These are phyloP conservation scores for Oreortyx pictus DNA, from an alignment of 2,797 vertebrate species.

Conservation along the genomic window DNA sequence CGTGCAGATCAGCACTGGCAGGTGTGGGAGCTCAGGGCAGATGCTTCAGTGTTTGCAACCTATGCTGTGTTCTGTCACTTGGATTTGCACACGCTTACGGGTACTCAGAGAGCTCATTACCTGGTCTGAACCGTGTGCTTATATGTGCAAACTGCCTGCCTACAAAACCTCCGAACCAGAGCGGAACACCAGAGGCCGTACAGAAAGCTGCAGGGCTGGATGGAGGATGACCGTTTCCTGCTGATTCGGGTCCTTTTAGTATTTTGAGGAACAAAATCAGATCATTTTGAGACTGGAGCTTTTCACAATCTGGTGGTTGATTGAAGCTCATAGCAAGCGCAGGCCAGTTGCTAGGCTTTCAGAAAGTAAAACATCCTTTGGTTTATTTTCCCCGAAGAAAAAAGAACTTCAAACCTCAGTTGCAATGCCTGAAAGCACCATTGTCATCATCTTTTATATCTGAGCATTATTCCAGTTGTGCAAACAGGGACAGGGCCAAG, in stretches of 20 bases:
- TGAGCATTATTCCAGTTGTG: slow-evolving; percentile 67
- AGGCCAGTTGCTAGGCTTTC: slow-evolving; percentile 58
- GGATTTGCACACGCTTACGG: background rate
- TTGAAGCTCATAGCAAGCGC: slow-evolving; percentile 55
- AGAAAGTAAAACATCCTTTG: slow-evolving; percentile 58
- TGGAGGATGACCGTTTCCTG: background rate
- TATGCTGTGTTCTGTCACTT: background rate
- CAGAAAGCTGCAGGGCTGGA: background rate
- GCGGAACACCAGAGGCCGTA: background rate
- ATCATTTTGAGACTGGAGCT: background rate
- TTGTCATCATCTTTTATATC: slow-evolving; percentile 70
- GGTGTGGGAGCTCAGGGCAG: background rate
- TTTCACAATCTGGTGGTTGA: slow-evolving; percentile 25
- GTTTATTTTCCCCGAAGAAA: slow-evolving; percentile 69
- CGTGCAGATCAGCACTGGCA: background rate
- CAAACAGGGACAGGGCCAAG: slow-evolving; percentile 46
- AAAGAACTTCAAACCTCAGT: slow-evolving; percentile 68
- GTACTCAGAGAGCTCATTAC: background rate
- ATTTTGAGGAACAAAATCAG: background rate
- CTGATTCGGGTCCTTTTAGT: background rate
- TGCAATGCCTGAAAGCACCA: slow-evolving; percentile 9
- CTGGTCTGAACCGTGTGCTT: accelerated
- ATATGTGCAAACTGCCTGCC: background rate
- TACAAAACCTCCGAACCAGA: background rate
- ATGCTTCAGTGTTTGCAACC: background rate